Evolutionary conservation across 2,113 vertebrate genomes (phyloP).

Genomic region (Meriones unguiculatus): DNA sequence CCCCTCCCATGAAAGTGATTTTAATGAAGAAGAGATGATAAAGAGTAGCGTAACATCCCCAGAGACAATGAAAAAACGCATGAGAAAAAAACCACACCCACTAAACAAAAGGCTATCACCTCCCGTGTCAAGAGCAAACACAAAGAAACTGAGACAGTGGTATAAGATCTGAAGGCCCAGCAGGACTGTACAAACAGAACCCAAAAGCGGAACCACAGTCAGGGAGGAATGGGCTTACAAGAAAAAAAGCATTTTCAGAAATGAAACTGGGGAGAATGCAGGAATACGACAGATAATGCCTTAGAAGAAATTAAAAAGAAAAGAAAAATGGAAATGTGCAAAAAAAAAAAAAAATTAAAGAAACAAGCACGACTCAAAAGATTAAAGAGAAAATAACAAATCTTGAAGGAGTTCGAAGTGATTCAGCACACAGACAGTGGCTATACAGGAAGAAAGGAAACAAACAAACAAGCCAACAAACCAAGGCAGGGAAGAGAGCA

Average conservation of each 20-base stretch:
- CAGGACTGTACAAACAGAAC: background rate
- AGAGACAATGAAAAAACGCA: background rate
- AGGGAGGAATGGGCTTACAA: background rate
- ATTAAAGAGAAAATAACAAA: constrained; percentile 14
- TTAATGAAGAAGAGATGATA: background rate
- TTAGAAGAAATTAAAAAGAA: background rate
- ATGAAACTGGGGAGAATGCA: constrained; percentile 2
- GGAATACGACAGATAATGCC: background rate
- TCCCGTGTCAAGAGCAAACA: background rate
- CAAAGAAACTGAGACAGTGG: background rate
- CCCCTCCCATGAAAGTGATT: background rate
- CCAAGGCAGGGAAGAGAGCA: background rate
- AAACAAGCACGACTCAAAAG: background rate
- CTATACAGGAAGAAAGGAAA: background rate
- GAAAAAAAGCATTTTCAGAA: background rate
- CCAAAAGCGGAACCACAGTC: background rate
- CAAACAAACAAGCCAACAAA: background rate
- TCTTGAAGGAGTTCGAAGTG: constrained; percentile 3
- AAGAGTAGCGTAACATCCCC: background rate
- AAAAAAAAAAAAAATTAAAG: constrained; percentile 36
- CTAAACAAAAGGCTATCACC: background rate
- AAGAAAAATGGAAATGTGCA: background rate
- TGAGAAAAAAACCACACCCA: background rate
- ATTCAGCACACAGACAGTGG: background rate
- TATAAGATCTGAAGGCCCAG: background rate